Percentiles rank a stretch among this genome's conserved stretches.
phyloP scores from a whole-genome alignment of 2,888 invertebrate genomes.

The Zygothrica quintamaculata region DNA sequence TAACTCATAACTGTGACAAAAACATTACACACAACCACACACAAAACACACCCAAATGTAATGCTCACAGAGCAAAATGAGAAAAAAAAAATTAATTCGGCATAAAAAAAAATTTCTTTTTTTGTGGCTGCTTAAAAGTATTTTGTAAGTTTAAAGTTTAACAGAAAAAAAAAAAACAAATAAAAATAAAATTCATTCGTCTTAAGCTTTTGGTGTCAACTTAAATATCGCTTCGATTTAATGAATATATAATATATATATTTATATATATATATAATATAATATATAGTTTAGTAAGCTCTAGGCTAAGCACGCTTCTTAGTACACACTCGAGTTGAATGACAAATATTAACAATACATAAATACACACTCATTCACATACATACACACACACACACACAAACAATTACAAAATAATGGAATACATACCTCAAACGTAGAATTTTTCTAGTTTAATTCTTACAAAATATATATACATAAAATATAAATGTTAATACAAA shows the following conservation, averaged over 20 bases:
- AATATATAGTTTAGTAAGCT: slow-evolving; percentile 37
- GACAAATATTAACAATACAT: slow-evolving; percentile 25
- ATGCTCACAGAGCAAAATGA: slow-evolving; percentile 58
- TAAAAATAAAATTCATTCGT: slow-evolving; percentile 30
- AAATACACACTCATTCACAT: slow-evolving; percentile 21
- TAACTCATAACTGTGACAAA: slow-evolving; percentile 72
- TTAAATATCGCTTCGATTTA: slow-evolving; percentile 43
- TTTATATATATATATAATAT: slow-evolving; percentile 2
- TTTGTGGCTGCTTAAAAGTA: slow-evolving; percentile 81
- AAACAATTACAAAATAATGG: slow-evolving; percentile 79
- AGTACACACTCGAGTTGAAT: slow-evolving; percentile 40
- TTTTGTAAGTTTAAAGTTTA: slow-evolving; percentile 25
- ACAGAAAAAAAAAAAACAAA: slow-evolving; percentile 25
- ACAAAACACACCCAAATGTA: slow-evolving; percentile 10
- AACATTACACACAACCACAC: slow-evolving; percentile 42
- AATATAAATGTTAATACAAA: slow-evolving; percentile 61
- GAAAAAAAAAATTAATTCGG: slow-evolving; percentile 15
- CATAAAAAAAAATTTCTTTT: slow-evolving; percentile 61
- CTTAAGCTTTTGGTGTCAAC: slow-evolving; percentile 62
- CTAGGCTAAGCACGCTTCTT: slow-evolving; percentile 73
- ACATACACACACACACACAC: slow-evolving; percentile 45
- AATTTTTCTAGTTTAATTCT: slow-evolving; percentile 83
- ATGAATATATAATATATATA: slow-evolving; percentile 24
- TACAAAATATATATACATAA: slow-evolving; percentile 66
- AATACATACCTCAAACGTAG: slow-evolving; percentile 83